Conservation (phyloP, 2,888 invertebrate species). For the Crocallis elinguaria region DNA sequence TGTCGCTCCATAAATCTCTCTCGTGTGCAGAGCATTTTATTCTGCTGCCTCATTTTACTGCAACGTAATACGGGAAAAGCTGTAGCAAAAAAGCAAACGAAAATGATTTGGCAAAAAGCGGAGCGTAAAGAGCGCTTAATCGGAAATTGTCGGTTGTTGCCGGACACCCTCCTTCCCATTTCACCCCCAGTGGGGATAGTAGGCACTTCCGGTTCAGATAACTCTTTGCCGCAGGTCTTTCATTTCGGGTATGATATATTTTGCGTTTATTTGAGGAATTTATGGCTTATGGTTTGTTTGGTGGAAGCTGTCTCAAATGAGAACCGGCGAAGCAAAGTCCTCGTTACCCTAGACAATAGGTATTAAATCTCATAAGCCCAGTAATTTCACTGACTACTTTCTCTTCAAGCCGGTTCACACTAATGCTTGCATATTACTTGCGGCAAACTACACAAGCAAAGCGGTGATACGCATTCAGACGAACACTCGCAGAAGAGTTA, state of each 20-base stretch:
- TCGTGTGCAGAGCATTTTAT: too few relatives aligned
- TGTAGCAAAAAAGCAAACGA: background rate
- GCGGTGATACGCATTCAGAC: too few relatives aligned
- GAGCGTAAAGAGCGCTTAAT: conserved; percentile 40
- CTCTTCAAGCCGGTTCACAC: too few relatives aligned
- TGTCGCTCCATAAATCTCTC: too few relatives aligned
- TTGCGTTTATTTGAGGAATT: conserved; percentile 3
- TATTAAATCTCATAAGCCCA: too few relatives aligned
- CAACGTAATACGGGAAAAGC: background rate
- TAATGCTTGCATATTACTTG: too few relatives aligned
- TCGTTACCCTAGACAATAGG: too few relatives aligned
- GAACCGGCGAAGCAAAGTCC: background rate
- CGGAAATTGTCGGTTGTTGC: conserved; percentile 48
- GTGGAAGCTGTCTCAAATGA: background rate
- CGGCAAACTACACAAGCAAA: too few relatives aligned
- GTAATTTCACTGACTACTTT: too few relatives aligned
- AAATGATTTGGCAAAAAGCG: conserved; percentile 16
- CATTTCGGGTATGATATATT: conserved; percentile 4
- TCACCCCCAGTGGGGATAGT: conserved; percentile 3
- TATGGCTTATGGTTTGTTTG: background rate
- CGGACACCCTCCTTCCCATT: conserved; percentile 30
- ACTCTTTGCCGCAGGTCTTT: conserved; percentile 12
- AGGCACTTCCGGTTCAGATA: conserved; percentile 41
- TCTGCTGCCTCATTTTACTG: background rate
- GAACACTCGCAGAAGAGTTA: too few relatives aligned